Evolutionary conservation across 2,888 invertebrate genomes (phyloP), one percentile per base, ranked within the genome.

Genomic region (Tromatobia lineatoria): DNA sequence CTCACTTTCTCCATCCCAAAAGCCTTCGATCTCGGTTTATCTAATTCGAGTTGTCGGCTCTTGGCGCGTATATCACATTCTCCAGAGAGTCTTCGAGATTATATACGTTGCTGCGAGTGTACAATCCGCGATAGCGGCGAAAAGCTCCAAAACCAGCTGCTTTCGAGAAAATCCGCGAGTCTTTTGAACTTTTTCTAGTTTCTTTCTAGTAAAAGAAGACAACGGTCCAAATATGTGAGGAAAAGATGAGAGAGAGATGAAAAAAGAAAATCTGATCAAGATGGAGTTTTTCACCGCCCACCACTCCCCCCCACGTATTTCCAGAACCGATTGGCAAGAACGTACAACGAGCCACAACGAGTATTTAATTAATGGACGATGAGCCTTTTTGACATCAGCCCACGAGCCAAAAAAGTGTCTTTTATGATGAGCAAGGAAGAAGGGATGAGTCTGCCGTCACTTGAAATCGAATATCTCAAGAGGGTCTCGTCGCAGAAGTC

Each of bases 31-130:
- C 90, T 90, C 86, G 91, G 92, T 92, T 93, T 92, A 92, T 93
- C 93, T 92, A 93, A 93, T 94, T 93, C 92, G 90, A 91, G 90
- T 91, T 90, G 91, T 90, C 91, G 90, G 90, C 89, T 86, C 85
- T 89, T 90, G 88, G 74, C 89, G 89, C 85, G 82, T 85, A 83
- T 86, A 88, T 88, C 86, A 80, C 38, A 38, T 42, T 84, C 73
- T 52, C 57, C 73, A 71, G 45, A 50, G 71, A 80, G 67, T 57
- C 73, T 80, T 71, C 29, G 67, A 83, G 81, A 83, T 83, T 85
- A 85, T 81, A 80, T 13, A 54, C 38, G 38, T 11, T 20, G 64
- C 34, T 67, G 66, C 59, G 75, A 69, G 78, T 80, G 83, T 77
- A 81, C 52, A 74, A 52, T 85, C 23, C 76, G 75, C 78, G 80